phyloP scores from a whole-genome alignment of 53 echinoderm and acorn worm species.

The Holothuria scabra region DNA sequence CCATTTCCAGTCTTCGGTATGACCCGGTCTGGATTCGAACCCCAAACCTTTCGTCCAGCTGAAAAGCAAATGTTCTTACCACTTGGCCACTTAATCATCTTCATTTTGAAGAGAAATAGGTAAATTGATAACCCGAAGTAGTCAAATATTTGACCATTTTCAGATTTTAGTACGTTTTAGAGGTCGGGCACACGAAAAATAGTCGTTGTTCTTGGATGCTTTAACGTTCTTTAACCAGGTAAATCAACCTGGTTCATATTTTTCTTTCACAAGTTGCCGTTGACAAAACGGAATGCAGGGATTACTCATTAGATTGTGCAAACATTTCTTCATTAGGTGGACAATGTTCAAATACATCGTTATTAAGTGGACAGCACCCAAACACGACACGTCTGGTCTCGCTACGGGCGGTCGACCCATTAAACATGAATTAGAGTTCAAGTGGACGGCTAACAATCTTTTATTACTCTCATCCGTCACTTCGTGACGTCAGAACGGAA shows the following conservation, averaged over 20 bases:
- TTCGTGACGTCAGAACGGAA: not conserved
- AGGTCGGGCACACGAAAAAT: too few relatives aligned
- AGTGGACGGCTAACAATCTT: slow-evolving; percentile 25
- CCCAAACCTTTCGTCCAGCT: too few relatives aligned
- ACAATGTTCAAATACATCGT: too few relatives aligned
- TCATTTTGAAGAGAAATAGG: too few relatives aligned
- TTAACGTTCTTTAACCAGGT: not conserved
- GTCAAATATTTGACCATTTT: too few relatives aligned
- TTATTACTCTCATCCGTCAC: slow-evolving; percentile 24
- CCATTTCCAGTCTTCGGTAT: too few relatives aligned
- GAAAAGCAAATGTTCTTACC: too few relatives aligned
- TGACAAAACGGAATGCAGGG: not conserved
- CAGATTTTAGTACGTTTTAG: too few relatives aligned
- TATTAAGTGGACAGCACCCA: not conserved
- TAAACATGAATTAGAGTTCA: slow-evolving; percentile 13
- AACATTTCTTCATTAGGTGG: slow-evolving; percentile 13
- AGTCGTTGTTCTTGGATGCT: too few relatives aligned
- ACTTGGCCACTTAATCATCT: too few relatives aligned
- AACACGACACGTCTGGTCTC: slow-evolving; percentile 11
- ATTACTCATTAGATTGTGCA: slow-evolving; percentile 16
- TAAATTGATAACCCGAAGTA: too few relatives aligned
- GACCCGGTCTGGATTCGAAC: too few relatives aligned
- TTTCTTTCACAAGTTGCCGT: not conserved
- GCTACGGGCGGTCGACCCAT: slow-evolving; percentile 14
- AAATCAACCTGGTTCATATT: not conserved